Evolutionary conservation across 2,888 invertebrate genomes (phyloP), one percentile per base, ranked within the genome.

Genomic region (Sturmia bella): DNA sequence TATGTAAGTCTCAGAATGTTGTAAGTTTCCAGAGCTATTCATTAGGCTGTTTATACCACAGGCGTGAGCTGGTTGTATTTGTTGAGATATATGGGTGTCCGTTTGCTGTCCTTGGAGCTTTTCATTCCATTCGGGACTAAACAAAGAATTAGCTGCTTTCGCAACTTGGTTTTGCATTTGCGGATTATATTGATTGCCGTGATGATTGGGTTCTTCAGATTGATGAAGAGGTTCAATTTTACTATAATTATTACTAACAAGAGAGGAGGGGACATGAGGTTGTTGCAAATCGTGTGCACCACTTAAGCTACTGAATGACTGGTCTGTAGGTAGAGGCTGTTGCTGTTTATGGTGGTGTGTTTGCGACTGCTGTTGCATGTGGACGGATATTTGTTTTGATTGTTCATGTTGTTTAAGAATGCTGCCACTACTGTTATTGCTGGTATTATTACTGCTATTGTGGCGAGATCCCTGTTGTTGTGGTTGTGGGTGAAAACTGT

Each of bases 111-210:
- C 48, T 48, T 70, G 77, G 79, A 85, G 84, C 70, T 89, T 90
- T n/a, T 90, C 90, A 73, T 86, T 89, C 88, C 89, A 90, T 64
- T 91, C 91, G 12, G 91, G 91, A 79, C 91, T 91, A 75, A 91
- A 91, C 76, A 91, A 86, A 0, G 91, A 91, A 9, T 86, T 85
- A 43, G 84, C 84, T 12, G 84, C 84, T 85, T 84, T 87, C 83
- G 84, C 72, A 43, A 43, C 48, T 27, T 70, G 84, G 52, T 76
- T 85, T 63, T 85, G 86, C 45, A 48, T 57, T 39, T 79, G 84
- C 37, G 83, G 61, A 83, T 80, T 64, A 48, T 73, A 82, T 66
- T 83, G 85, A 27, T 52, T 72, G 15, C 54, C 21, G 37, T 66
- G 19, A 72, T 73, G 48, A 48, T 63, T 50, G n/a, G 57, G 12